Evolutionary conservation across 2,888 invertebrate genomes (phyloP), one percentile per base, ranked within the genome.

Genomic region (Spisula subtruncata): DNA sequence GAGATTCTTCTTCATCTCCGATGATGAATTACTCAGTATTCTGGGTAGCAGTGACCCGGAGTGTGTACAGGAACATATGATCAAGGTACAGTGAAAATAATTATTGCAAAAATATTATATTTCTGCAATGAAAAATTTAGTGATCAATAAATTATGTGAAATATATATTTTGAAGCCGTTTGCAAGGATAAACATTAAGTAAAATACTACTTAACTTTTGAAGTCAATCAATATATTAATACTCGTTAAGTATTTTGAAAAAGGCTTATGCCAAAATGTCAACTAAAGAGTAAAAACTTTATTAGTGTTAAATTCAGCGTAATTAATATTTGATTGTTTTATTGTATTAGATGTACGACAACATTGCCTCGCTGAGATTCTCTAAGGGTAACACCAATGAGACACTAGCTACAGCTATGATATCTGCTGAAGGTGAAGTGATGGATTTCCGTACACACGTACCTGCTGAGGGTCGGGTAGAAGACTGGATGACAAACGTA

Each of bases 1-100:
- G 2, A 97, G 99, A 84, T 99, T 99, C 97, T 99, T 98, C 97
- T 99, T 99, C 97, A 98, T 99, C 95, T 99, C 99, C 4, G 99
- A 99, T 48, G 99, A 99, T 95, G 99, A 99, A 96, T 97, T 99
- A 93, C 97, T 99, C 12, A 98, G 98, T 1, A 98, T 99, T 94
- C 97, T 99, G 84, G 99, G 99, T 20, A 98, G 98, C 96, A 98
- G 98, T 93, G 98, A 98, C 92, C 98, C 98, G 16, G 97, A 97
- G 85, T 98, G 98, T 94, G 98, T 99, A 14, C 99, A 99, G 96
- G 98, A 99, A 95, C 98, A 99, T 96, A 98, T 99, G 97, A 98
- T 98, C 86, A 99, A 99, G 97, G 98, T 98, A 32, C 35, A 66
- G 32, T 66, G 12, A 1, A 14, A 41, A 2, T 41, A 5, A 41